Conservation (phyloP, 2,113 vertebrate species). For the human region GRCh38 chrX:92316501-92317000, state of each 20-base stretch:
- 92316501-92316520: not conserved
- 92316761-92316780: not conserved
- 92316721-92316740: not conserved
- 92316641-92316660: not conserved
- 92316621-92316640: not conserved
- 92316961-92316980: conserved; percentile 29
- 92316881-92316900: not conserved
- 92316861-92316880: not conserved
- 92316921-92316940: not conserved
- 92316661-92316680: not conserved
- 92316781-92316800: not conserved
- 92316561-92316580: not conserved
- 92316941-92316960: conserved; percentile 9
- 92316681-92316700: not conserved
- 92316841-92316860: not conserved
- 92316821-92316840: not conserved
- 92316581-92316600: not conserved
- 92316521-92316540: not conserved
- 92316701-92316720: not conserved
- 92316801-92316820: not conserved
- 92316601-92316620: not conserved
- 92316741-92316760: not conserved
- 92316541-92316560: not conserved
- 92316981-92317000: not conserved
- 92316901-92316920: not conserved